These are phyloP conservation scores for Piaya cayana DNA, from an alignment of 2,113 vertebrate genomes.

Conservation along the genomic window DNA sequence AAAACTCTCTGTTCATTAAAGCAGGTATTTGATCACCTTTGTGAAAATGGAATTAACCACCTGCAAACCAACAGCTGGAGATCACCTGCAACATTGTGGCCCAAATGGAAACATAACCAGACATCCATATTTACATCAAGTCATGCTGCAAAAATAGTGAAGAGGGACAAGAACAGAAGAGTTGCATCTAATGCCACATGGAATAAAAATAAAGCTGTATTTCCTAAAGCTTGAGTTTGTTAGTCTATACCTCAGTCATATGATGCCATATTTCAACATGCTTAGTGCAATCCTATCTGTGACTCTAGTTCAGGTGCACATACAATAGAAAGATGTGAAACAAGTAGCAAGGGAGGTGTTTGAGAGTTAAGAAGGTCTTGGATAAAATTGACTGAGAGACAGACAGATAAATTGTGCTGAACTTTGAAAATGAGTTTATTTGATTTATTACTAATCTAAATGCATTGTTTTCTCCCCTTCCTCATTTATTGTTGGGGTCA, in stretches of 20 bases:
- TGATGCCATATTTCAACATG: not conserved
- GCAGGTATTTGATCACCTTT: not conserved
- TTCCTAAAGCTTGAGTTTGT: not conserved
- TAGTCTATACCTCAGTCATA: not conserved
- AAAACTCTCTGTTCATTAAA: not conserved
- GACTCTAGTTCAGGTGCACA: not conserved
- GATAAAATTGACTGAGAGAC: not conserved
- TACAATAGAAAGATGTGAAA: not conserved
- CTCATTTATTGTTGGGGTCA: not conserved
- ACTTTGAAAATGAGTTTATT: not conserved
- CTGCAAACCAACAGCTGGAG: not conserved
- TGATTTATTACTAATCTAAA: not conserved
- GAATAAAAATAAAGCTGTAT: not conserved
- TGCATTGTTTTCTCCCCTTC: not conserved
- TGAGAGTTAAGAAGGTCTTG: not conserved
- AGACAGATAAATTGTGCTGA: not conserved
- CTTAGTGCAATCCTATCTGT: not conserved
- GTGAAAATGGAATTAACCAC: not conserved
- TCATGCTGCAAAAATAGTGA: not conserved
- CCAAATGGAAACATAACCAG: not conserved
- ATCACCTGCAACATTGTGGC: accelerated
- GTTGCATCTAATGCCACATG: not conserved
- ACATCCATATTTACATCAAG: not conserved
- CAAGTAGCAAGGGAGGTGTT: not conserved
- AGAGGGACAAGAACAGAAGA: not conserved